Conservation (phyloP, 2,888 invertebrate genomes). For the Gerris lacustris region DNA sequence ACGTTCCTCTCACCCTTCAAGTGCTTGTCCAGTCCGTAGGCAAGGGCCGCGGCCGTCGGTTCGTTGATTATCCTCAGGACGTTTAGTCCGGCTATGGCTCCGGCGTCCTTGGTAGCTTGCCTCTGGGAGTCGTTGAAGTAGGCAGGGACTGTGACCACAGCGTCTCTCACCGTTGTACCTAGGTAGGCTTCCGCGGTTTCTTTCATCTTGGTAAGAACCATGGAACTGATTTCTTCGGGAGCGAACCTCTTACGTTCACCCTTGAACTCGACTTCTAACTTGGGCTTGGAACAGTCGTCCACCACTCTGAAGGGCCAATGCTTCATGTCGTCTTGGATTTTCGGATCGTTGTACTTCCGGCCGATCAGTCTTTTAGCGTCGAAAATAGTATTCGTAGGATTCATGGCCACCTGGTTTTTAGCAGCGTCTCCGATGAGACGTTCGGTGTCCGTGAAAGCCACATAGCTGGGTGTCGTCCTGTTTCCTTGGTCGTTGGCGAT, state of each 20-base stretch:
- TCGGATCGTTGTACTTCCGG: constrained; percentile 53
- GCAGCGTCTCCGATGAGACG: constrained; percentile 38
- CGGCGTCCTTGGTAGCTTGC: constrained; percentile 75
- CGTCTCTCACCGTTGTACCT: constrained; percentile 45
- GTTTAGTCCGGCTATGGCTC: constrained; percentile 69
- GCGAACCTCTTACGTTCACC: constrained; percentile 51
- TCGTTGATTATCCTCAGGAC: constrained; percentile 82
- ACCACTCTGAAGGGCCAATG: constrained; percentile 72
- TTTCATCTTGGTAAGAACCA: constrained; percentile 48
- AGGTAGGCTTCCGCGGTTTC: constrained; percentile 58
- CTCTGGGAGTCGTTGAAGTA: constrained; percentile 57
- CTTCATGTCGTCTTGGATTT: constrained; percentile 66
- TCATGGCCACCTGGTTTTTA: constrained; percentile 54
- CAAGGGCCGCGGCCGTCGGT: constrained; percentile 76
- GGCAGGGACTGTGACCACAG: constrained; percentile 68
- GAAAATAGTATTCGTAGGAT: constrained; percentile 62
- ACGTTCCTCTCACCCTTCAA: constrained; percentile 58
- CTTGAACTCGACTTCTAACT: constrained; percentile 53
- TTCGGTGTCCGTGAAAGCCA: constrained; percentile 49
- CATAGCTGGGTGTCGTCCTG: constrained; percentile 72
- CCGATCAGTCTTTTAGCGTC: constrained; percentile 64
- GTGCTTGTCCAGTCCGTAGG: constrained; percentile 53
- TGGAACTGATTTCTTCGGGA: constrained; percentile 58
- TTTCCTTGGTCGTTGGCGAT: constrained; percentile 78
- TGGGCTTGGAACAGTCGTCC: constrained; percentile 52